Evolutionary conservation across 2,888 invertebrate species (phyloP).

Genomic region (Campopleginae sp.): DNA sequence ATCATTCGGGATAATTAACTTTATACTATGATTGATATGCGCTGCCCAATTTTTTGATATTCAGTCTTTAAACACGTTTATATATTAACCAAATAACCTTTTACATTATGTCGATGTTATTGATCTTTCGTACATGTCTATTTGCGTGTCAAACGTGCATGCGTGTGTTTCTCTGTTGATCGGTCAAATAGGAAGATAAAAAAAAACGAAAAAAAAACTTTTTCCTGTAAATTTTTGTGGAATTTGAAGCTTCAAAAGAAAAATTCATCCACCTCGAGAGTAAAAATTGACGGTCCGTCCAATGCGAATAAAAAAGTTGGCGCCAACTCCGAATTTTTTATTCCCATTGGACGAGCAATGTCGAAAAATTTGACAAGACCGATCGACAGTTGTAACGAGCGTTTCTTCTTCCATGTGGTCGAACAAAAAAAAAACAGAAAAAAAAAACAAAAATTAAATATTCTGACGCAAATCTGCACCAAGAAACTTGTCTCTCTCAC

Average conservation of each 20-base stretch:
- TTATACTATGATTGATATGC: constrained; percentile 33
- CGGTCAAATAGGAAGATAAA: constrained; percentile 63
- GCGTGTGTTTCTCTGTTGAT: constrained; percentile 78
- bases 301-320: not conserved
- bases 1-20: constrained; percentile 3
- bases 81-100: constrained; percentile 24
- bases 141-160: constrained; percentile 79
- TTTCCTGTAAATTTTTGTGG: not conserved
- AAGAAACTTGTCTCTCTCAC: constrained; percentile 51
- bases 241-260: not conserved
- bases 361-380: constrained; percentile 15
- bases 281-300: not conserved
- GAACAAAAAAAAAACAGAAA: constrained; percentile 4
- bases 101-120: constrained; percentile 64
- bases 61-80: constrained; percentile 25
- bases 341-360: not conserved
- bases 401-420: constrained; percentile 34
- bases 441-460: constrained; percentile 19
- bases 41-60: constrained; percentile 56
- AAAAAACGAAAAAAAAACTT: not conserved
- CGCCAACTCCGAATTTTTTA: not conserved
- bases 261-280: too few species aligned
- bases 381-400: constrained; percentile 54
- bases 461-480: constrained; percentile 53
- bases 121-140: constrained; percentile 67